Conservation (phyloP, 2,113 vertebrate genomes). For the Redunca redunca region DNA sequence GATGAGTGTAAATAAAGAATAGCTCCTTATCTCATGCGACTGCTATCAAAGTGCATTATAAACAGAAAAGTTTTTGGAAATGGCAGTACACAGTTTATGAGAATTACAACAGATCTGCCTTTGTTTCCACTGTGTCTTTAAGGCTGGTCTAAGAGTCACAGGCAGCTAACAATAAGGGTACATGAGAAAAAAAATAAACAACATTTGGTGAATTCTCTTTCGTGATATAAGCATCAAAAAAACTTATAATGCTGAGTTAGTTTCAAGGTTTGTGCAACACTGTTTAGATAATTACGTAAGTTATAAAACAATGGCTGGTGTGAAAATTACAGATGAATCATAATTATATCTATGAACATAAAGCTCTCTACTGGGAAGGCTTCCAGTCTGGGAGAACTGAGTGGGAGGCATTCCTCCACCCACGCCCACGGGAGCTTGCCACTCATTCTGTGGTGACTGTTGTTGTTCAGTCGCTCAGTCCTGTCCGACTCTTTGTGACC, state of each 20-base stretch:
- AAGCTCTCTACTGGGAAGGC: background rate
- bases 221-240: background rate
- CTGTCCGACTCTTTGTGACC: background rate
- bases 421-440: background rate
- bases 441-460: background rate
- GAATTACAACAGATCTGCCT: background rate
- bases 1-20: background rate
- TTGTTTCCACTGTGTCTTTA: background rate
- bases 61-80: background rate
- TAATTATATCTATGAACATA: background rate
- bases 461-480: background rate
- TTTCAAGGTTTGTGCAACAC: conserved; percentile 15
- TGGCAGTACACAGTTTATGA: background rate
- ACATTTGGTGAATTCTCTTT: background rate
- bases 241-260: background rate
- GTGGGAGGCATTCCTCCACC: background rate
- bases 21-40: background rate
- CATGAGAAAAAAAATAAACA: background rate
- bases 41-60: background rate
- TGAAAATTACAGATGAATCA: conserved; percentile 12
- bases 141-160: background rate
- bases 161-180: background rate
- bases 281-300: background rate
- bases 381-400: background rate
- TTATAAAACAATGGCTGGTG: background rate